Evolutionary conservation across 2,888 invertebrate species (phyloP).

Genomic region (Abrostola triplasia): DNA sequence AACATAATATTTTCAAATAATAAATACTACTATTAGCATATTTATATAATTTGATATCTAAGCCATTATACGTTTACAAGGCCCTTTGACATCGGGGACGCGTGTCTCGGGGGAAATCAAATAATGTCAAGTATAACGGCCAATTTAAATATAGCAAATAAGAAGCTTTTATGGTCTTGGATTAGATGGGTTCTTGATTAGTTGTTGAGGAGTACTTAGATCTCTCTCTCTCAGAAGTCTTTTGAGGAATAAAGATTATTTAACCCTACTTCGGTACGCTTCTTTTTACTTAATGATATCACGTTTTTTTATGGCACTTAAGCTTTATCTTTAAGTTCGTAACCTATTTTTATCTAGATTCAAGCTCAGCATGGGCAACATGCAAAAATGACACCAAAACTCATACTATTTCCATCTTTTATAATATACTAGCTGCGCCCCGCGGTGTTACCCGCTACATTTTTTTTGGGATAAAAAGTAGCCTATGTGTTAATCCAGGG

Average conservation of each 20-base stretch:
- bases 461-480: too few species aligned
- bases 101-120: slow-evolving; percentile 50
- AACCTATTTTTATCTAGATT: too few species aligned
- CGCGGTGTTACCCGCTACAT: too few species aligned
- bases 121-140: slow-evolving; percentile 32
- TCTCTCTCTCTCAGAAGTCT: not conserved
- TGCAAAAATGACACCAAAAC: too few species aligned
- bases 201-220: slow-evolving; percentile 11
- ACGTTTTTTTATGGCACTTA: too few species aligned
- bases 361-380: too few species aligned
- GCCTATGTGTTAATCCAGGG: too few species aligned
- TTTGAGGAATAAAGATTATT: not conserved
- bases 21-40: slow-evolving; percentile 34
- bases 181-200: slow-evolving; percentile 11
- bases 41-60: slow-evolving; percentile 31
- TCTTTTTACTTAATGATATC: not conserved
- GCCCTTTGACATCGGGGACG: slow-evolving; percentile 29
- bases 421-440: too few species aligned
- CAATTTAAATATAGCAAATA: slow-evolving; percentile 41
- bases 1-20: slow-evolving; percentile 13
- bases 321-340: too few species aligned
- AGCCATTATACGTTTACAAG: slow-evolving; percentile 39
- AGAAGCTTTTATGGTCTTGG: slow-evolving; percentile 17
- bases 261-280: not conserved
- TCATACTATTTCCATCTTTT: too few species aligned